A percentile compares a stretch with the other conserved stretches of the same genome.
Evolutionary conservation across 2,797 vertebrate species (phyloP).

Genomic region (Xenops minutus): DNA sequence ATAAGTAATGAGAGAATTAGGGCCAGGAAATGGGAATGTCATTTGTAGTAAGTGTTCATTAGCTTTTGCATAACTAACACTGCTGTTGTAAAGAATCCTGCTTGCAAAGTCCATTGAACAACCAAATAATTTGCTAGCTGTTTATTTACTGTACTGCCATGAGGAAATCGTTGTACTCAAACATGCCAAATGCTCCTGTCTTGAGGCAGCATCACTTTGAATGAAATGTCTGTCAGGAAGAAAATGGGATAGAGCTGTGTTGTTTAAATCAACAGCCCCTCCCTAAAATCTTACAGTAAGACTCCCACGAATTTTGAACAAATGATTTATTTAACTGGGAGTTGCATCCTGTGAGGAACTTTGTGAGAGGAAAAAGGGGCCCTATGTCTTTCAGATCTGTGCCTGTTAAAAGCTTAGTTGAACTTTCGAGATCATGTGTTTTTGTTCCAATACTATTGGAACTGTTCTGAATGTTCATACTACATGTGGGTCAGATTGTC

Average conservation of each 20-base stretch:
- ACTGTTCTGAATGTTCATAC: not conserved
- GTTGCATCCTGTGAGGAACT: not conserved
- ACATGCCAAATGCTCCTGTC: not conserved
- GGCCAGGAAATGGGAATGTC: not conserved
- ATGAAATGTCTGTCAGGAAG: not conserved
- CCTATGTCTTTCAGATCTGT: not conserved
- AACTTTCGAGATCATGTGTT: not conserved
- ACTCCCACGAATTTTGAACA: not conserved
- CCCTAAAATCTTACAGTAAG: not conserved
- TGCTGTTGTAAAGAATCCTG: not conserved
- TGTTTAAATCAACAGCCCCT: not conserved
- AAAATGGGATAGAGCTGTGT: not conserved
- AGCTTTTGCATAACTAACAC: slow-evolving; percentile 32
- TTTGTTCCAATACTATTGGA: not conserved
- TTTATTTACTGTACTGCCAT: not conserved
- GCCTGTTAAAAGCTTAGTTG: not conserved
- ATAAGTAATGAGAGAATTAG: slow-evolving; percentile 37
- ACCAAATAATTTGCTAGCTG: not conserved
- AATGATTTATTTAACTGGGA: not conserved
- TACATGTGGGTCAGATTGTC: not conserved
- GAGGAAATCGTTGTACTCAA: not conserved
- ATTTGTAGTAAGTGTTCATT: slow-evolving; percentile 13
- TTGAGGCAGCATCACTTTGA: not conserved
- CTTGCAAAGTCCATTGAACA: not conserved
- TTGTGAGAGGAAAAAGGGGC: not conserved